Percentiles rank a stretch among this genome's conserved stretches.
Evolutionary conservation across 1,140 invertebrate genomes (phyloP).

Genomic region (Melipona quadrifasciata): DNA sequence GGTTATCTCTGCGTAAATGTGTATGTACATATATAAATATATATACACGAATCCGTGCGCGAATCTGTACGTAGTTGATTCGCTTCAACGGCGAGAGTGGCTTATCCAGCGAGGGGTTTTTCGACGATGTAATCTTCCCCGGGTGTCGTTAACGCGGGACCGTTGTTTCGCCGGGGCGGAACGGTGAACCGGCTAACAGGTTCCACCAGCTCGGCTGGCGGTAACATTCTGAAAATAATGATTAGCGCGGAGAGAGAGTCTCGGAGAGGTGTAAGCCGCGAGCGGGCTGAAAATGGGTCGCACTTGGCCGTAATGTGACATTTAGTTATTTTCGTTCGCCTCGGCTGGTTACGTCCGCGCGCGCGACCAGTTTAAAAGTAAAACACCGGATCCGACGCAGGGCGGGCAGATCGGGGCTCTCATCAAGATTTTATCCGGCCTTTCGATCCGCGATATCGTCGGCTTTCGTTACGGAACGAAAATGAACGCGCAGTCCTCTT

Average conservation of each 20-base stretch:
- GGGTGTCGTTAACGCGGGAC: not conserved
- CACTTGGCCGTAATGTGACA: conserved; percentile 33
- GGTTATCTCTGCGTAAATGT: not conserved
- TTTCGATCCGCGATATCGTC: not conserved
- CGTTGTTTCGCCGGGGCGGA: not conserved
- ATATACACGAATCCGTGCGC: too few species aligned
- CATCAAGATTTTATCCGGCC: conserved; percentile 22
- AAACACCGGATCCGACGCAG: not conserved
- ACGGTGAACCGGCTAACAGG: not conserved
- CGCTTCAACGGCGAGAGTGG: not conserved
- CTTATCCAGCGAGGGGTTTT: not conserved
- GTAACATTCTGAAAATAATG: not conserved
- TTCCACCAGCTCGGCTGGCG: not conserved
- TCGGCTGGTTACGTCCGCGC: not conserved
- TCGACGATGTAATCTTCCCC: not conserved
- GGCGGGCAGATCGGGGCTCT: not conserved
- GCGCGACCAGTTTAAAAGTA: not conserved
- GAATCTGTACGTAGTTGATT: not conserved
- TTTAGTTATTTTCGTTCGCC: conserved; percentile 16
- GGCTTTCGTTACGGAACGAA: not conserved
- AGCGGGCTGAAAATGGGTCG: conserved; percentile 31
- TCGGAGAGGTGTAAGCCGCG: not conserved
- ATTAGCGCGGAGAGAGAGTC: not conserved
- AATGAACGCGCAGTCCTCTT: conserved; percentile 1
- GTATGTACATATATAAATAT: rapidly evolving